Conservation (phyloP, 2,888 invertebrate genomes). For the Cancer borealis region DNA sequence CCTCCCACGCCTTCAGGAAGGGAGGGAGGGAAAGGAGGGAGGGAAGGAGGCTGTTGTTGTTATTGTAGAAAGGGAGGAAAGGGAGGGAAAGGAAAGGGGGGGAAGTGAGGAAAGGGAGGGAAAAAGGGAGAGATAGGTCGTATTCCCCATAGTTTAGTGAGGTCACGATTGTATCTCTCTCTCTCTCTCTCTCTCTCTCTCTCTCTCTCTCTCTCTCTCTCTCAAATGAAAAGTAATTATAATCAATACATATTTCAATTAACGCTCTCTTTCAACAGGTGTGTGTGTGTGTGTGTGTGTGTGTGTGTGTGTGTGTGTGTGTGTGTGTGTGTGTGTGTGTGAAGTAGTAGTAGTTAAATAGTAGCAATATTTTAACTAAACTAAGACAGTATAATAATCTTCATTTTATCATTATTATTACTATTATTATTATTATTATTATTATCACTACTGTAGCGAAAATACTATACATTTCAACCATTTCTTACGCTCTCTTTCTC, state of each 20-base stretch:
- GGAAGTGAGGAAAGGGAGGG: neutral
- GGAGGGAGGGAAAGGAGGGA: neutral
- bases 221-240: neutral
- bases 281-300: neutral
- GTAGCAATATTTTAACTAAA: neutral
- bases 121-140: neutral
- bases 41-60: neutral
- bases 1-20: neutral
- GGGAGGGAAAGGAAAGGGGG: neutral
- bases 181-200: slow-evolving; percentile 41
- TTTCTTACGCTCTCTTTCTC: too few species aligned
- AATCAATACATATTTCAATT: too few species aligned
- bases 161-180: slow-evolving; percentile 43
- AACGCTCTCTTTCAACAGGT: too few species aligned
- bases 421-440: too few species aligned
- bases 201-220: slow-evolving; percentile 50
- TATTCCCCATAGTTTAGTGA: neutral
- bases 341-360: neutral
- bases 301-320: slow-evolving; percentile 2
- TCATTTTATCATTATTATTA: too few species aligned
- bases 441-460: too few species aligned
- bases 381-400: too few species aligned
- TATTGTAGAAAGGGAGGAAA: neutral
- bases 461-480: too few species aligned
- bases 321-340: neutral